Percentiles rank a stretch among this genome's conserved stretches.
Conservation (phyloP, 2,797 vertebrate species). For the Micropoecilia bifurca region DNA sequence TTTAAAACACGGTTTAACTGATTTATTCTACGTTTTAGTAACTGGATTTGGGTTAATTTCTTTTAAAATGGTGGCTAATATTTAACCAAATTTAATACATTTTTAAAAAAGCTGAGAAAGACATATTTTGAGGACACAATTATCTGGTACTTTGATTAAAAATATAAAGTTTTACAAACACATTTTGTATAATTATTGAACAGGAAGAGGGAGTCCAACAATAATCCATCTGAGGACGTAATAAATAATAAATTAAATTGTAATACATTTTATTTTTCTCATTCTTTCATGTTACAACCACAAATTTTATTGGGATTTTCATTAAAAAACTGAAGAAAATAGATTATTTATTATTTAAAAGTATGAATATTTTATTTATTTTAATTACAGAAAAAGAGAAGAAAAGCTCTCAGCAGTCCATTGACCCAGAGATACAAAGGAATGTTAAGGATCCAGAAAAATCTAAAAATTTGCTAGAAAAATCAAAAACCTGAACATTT, state of each 20-base stretch:
- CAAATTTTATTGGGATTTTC: not conserved
- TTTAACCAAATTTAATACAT: not conserved
- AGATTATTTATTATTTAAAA: too few species aligned
- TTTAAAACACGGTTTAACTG: not conserved
- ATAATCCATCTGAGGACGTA: not conserved
- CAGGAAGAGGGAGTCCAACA: not conserved
- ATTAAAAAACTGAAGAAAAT: not conserved
- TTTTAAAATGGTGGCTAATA: not conserved
- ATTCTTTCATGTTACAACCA: not conserved
- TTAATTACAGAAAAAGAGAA: too few species aligned
- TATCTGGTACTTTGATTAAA: not conserved
- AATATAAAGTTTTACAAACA: not conserved
- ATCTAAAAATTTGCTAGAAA: too few species aligned
- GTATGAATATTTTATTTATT: too few species aligned
- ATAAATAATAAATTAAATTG: too few species aligned
- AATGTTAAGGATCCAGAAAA: not conserved
- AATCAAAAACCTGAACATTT: too few species aligned
- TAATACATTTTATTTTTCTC: not conserved
- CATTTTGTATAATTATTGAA: not conserved
- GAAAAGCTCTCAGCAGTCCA: not conserved
- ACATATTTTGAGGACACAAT: too few species aligned
- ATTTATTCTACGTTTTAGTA: not conserved
- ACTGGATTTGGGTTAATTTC: not conserved
- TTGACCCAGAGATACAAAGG: not conserved
- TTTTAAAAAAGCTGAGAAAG: not conserved